These are phyloP conservation scores for Ichneumoninae sp. DNA, from an alignment of 2,888 invertebrate species.

Conservation along the genomic window DNA sequence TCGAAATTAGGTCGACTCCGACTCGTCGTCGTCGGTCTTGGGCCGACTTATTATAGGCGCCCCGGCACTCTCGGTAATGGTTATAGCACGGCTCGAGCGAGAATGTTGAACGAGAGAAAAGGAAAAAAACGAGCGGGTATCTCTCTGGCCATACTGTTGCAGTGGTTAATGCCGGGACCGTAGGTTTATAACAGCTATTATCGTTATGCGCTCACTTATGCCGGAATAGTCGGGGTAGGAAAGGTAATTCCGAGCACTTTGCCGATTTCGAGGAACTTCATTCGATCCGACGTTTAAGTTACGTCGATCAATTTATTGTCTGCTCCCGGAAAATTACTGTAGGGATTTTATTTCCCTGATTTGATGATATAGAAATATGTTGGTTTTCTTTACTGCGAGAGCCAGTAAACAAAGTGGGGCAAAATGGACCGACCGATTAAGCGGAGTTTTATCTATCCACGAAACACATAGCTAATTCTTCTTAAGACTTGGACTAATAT, in stretches of 20 bases:
- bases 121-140: conserved; percentile 25
- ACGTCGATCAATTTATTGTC: neutral
- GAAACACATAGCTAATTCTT: too few species aligned
- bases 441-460: too few species aligned
- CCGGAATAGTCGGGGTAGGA: neutral
- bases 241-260: neutral
- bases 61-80: conserved; percentile 54
- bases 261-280: neutral
- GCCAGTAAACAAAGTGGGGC: too few species aligned
- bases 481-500: too few species aligned
- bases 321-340: neutral
- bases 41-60: conserved; percentile 55
- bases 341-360: too few species aligned
- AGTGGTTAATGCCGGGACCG: conserved; percentile 4
- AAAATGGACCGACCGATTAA: too few species aligned
- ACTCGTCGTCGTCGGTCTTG: conserved; percentile 31
- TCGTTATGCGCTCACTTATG: conserved; percentile 23
- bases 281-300: neutral
- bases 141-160: conserved; percentile 7
- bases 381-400: too few species aligned
- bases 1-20: conserved; percentile 51
- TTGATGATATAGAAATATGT: too few species aligned
- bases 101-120: conserved; percentile 11
- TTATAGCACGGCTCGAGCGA: conserved; percentile 20
- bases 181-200: conserved; percentile 44